Conservation (phyloP, 1,140 invertebrate genomes). For the Sitodiplosis mosellana region DNA sequence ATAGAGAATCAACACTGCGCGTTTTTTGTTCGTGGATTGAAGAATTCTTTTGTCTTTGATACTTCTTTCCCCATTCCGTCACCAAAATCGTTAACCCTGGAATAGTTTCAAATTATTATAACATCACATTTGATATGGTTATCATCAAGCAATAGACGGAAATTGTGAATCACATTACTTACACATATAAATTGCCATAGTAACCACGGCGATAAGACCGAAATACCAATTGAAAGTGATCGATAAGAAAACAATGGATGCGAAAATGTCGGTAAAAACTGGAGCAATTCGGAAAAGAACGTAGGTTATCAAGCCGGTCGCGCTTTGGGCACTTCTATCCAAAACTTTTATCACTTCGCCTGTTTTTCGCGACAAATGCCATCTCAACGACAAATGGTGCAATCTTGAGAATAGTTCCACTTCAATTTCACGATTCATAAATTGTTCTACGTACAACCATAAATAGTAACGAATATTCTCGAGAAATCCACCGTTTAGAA, state of each 20-base stretch:
- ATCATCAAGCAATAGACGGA: conserved; percentile 4
- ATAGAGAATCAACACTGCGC: conserved; percentile 81
- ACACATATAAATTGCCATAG: conserved; percentile 87
- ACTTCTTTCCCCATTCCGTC: conserved; percentile 94
- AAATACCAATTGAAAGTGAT: conserved; percentile 81
- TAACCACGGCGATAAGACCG: conserved; percentile 79
- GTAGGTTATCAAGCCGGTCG: conserved; percentile 80
- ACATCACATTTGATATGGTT: too few relatives aligned
- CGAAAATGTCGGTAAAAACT: conserved; percentile 77
- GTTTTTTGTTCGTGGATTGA: conserved; percentile 80
- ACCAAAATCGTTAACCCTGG: conserved; percentile 65
- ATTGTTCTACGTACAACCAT: conserved; percentile 92
- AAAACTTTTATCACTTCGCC: conserved; percentile 90
- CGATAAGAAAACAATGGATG: conserved; percentile 80
- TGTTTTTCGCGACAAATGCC: conserved; percentile 86
- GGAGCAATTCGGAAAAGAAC: conserved; percentile 77
- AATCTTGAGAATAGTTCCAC: conserved; percentile 72
- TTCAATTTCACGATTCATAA: conserved; percentile 80
- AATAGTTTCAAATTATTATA: too few relatives aligned
- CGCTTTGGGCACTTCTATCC: conserved; percentile 87
- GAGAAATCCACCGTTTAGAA: conserved; percentile 82
- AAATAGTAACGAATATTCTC: conserved; percentile 80
- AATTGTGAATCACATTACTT: conserved; percentile 19
- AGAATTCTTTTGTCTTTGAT: conserved; percentile 77
- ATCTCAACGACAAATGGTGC: conserved; percentile 65